Conservation (phyloP, 1,140 invertebrate genomes). For the Drosophila funebris region DNA sequence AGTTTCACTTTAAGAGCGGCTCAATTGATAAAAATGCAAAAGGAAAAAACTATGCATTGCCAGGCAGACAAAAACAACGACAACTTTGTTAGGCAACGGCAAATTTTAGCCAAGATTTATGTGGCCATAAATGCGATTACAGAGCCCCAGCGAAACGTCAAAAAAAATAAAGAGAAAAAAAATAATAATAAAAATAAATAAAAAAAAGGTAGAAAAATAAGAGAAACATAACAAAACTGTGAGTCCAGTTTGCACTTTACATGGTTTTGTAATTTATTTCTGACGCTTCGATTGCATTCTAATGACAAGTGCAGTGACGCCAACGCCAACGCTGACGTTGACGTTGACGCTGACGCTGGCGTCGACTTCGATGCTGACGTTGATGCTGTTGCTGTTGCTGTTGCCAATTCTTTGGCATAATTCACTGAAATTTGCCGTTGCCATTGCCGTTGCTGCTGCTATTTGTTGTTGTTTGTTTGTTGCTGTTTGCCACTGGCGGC, state of each 20-base stretch:
- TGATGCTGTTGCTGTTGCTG: background rate
- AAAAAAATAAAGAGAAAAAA: constrained; percentile 45
- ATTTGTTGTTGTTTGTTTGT: constrained; percentile 3
- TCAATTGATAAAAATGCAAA: constrained; percentile 59
- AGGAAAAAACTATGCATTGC: constrained; percentile 20
- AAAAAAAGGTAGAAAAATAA: constrained; percentile 12
- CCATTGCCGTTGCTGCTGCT: constrained; percentile 17
- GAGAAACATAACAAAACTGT: constrained; percentile 26
- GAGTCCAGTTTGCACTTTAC: constrained; percentile 77
- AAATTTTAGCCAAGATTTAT: constrained; percentile 78
- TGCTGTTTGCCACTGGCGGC: constrained; percentile 66
- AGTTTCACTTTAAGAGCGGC: constrained; percentile 58
- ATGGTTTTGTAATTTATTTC: constrained; percentile 80
- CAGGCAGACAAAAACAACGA: constrained; percentile 25
- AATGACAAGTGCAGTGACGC: constrained; percentile 72
- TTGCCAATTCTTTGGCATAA: constrained; percentile 37
- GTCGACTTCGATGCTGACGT: background rate
- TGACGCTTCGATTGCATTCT: constrained; percentile 79
- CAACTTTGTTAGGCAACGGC: constrained; percentile 76
- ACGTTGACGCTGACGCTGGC: constrained; percentile 15
- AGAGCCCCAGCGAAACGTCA: constrained; percentile 66
- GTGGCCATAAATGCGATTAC: constrained; percentile 80
- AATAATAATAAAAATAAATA: constrained; percentile 47
- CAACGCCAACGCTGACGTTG: background rate
- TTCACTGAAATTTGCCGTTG: constrained; percentile 36